Conservation (phyloP, 2,888 invertebrate species). For the Cerastoderma edule region DNA sequence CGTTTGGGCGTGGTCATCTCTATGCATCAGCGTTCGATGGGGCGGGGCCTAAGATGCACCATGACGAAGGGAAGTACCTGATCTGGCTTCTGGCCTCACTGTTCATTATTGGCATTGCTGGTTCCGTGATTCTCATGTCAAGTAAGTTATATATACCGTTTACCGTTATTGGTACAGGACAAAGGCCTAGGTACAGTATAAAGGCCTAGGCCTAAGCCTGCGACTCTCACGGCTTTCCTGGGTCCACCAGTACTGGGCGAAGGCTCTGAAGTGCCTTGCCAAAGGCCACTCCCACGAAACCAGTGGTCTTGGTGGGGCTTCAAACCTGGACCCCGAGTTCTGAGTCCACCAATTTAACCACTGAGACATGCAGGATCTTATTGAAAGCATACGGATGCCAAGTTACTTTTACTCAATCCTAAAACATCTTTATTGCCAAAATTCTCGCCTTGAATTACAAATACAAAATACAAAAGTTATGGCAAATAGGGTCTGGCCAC, state of each 20-base stretch:
- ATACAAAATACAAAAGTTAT: too few relatives aligned
- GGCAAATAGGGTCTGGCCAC: too few relatives aligned
- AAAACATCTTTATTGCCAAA: too few relatives aligned
- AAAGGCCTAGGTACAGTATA: background rate
- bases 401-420: too few relatives aligned
- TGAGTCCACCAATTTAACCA: too few relatives aligned
- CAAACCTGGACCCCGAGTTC: too few relatives aligned
- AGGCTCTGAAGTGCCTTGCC: background rate
- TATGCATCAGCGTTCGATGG: slow-evolving; percentile 36
- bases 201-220: too few relatives aligned
- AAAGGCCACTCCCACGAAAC: background rate
- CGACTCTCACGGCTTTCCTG: background rate
- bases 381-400: too few relatives aligned
- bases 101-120: slow-evolving; percentile 38
- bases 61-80: slow-evolving; percentile 42
- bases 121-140: slow-evolving; percentile 49
- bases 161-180: background rate
- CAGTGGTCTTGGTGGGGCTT: background rate
- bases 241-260: background rate
- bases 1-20: slow-evolving; percentile 46
- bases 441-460: too few relatives aligned
- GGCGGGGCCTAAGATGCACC: slow-evolving; percentile 35
- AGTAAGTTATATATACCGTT: slow-evolving; percentile 31
- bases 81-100: slow-evolving; percentile 44
- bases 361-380: too few relatives aligned